Evolutionary conservation across 2,888 invertebrate genomes (phyloP).

Genomic region (Aquatica leii): DNA sequence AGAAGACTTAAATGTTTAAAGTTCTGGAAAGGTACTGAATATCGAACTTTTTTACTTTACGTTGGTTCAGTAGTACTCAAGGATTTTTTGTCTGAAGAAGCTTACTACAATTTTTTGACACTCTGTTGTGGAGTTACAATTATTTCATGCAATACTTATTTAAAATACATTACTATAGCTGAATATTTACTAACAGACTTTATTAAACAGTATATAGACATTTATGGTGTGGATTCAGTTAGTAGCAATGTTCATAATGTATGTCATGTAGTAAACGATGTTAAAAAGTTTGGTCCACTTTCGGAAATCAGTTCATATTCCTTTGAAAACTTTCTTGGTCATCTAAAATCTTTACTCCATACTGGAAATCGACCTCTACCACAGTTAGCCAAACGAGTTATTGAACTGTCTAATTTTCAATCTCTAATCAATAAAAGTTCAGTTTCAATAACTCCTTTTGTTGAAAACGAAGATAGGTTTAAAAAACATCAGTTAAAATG

Average conservation of each 20-base stretch:
- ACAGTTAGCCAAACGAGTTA: too few species aligned
- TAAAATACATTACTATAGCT: background rate
- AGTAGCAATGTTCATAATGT: conserved; percentile 52
- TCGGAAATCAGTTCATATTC: conserved; percentile 49
- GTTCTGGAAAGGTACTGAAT: conserved; percentile 42
- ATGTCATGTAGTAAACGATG: conserved; percentile 50
- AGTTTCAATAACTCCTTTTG: too few species aligned
- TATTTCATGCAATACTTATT: conserved; percentile 14
- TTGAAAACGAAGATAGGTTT: too few species aligned
- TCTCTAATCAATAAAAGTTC: too few species aligned
- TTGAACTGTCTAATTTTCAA: conserved; percentile 33
- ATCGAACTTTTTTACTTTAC: conserved; percentile 41
- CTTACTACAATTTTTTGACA: conserved; percentile 22
- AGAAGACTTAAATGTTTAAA: conserved; percentile 36
- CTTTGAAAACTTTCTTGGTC: conserved; percentile 51
- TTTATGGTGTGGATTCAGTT: conserved; percentile 48
- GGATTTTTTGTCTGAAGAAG: conserved; percentile 26
- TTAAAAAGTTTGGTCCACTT: conserved; percentile 45
- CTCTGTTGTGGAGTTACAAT: too few species aligned
- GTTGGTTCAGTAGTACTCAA: conserved; percentile 38
- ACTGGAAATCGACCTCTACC: too few species aligned
- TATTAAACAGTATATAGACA: too few species aligned
- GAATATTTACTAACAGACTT: too few species aligned
- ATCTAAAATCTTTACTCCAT: conserved; percentile 30
- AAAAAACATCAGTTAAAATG: background rate